Conservation (phyloP, 2,888 invertebrate species). For the Neoascia interrupta region DNA sequence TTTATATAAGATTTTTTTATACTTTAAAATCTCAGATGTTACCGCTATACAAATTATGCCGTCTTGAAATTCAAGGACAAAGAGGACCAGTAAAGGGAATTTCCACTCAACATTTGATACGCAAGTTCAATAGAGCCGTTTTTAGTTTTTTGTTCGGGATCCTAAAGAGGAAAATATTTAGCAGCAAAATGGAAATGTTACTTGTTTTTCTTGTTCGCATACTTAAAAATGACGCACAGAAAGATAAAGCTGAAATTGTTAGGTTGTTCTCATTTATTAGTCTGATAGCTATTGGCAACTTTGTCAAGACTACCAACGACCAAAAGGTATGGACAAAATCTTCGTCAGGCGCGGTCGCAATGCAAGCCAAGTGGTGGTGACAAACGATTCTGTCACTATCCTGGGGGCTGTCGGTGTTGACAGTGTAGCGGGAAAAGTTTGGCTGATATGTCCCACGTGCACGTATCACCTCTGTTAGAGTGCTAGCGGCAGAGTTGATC, state of each 20-base stretch:
- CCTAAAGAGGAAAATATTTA: too few relatives aligned
- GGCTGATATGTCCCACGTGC: slow-evolving; percentile 99
- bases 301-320: slow-evolving; percentile 99
- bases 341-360: slow-evolving; percentile 89
- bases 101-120: too few relatives aligned
- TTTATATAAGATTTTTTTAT: too few relatives aligned
- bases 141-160: too few relatives aligned
- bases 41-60: too few relatives aligned
- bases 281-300: slow-evolving; percentile 98
- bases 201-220: slow-evolving; percentile 96
- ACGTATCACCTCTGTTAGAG: slow-evolving; percentile 99
- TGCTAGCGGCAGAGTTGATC: slow-evolving; percentile 92
- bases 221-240: slow-evolving; percentile 96
- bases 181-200: too few relatives aligned
- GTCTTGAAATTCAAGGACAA: too few relatives aligned
- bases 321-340: slow-evolving; percentile 99
- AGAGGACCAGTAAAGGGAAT: too few relatives aligned
- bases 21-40: too few relatives aligned
- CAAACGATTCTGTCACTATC: slow-evolving; percentile 99
- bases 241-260: slow-evolving; percentile 98
- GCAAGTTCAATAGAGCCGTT: too few relatives aligned
- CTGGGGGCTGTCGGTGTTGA: slow-evolving; percentile 97
- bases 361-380: slow-evolving; percentile 93
- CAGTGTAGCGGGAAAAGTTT: slow-evolving; percentile 98
- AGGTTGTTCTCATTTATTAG: slow-evolving; percentile 98